Evolutionary conservation across 2,113 vertebrate species (phyloP), one percentile per base, ranked within the genome.

Genomic region (Tauraco erythrolophus): DNA sequence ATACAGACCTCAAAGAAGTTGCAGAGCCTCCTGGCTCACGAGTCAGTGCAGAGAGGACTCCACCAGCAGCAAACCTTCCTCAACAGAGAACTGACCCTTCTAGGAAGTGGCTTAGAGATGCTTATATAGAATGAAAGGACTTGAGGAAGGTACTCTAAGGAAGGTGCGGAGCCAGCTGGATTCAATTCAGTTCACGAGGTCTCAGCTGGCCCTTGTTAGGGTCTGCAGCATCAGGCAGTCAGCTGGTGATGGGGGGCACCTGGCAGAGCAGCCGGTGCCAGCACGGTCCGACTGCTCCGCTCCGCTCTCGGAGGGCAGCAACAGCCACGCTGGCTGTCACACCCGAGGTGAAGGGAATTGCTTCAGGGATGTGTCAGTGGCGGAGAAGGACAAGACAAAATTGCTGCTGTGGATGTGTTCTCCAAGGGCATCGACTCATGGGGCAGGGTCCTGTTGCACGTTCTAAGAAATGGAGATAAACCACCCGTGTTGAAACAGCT

Each of bases 1-100:
- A 17, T 3, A 60, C 45, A 21, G 3, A 65, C 57, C 84, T 27
- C 25, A 9, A 7, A 18, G 37, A 19, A 5, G 9, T 1, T 1
- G 11, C 0, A 2, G n/a, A 78, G 8, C 18, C 37, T 17, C 37
- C n/a, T 1, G 3, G n/a, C 6, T 14, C 31, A 5, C 0, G 0
- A 2, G 6, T 0, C 1, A 2, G 16, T 0, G 1, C 48, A 14
- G 23, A 19, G 5, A 35, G 2, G 3, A 5, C 23, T 2, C 19
- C 35, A 3, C 1, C 0, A 0, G 0, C 54, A 37, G 6, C 50
- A 35, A n/a, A 16, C 25, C 37, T 5, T 1, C 0, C 54, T 6
- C 46, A 2, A 4, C 1, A 19, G 3, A 25, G 31, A 6, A 39
- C 1, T 11, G 11, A 62, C 17, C 41, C 48, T 19, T 51, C 41